phyloP scores from a whole-genome alignment of 2,797 vertebrate species.

The Hippocampus kuda region DNA sequence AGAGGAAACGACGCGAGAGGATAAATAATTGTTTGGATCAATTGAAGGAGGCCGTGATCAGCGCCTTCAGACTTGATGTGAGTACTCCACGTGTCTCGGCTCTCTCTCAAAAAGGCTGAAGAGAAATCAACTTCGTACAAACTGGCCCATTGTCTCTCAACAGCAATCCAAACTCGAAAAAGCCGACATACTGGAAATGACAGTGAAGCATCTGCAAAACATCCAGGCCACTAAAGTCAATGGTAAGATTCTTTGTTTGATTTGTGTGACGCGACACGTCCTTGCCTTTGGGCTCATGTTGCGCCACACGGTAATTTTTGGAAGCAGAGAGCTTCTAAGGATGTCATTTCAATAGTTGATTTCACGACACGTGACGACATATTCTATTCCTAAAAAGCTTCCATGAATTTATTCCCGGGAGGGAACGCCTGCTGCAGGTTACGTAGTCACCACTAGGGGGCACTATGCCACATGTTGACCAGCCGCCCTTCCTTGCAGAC shows the following conservation, averaged over 20 bases:
- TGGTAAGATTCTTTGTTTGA: slow-evolving; percentile 59
- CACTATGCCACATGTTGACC: slow-evolving; percentile 6
- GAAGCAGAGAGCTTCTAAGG: background rate
- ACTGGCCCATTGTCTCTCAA: slow-evolving; percentile 17
- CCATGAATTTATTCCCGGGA: background rate
- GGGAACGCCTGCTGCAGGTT: background rate
- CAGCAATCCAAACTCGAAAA: slow-evolving; percentile 89
- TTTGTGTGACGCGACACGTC: background rate
- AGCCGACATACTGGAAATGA: slow-evolving; percentile 87
- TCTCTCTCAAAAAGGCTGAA: background rate
- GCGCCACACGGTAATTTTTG: background rate
- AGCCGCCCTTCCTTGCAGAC: slow-evolving; percentile 47
- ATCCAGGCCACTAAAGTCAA: slow-evolving; percentile 70
- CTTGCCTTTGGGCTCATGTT: background rate
- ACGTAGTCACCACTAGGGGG: slow-evolving; percentile 20
- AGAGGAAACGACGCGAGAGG: slow-evolving; percentile 81
- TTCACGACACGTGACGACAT: background rate
- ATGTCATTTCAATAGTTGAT: background rate
- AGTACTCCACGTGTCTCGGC: slow-evolving; percentile 44
- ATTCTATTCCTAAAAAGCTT: too few relatives aligned
- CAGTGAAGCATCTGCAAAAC: slow-evolving; percentile 83
- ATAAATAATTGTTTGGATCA: slow-evolving; percentile 85
- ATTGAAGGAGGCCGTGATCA: slow-evolving; percentile 80
- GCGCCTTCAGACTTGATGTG: slow-evolving; percentile 79
- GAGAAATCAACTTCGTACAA: background rate